These are phyloP conservation scores for Orchestes rusci DNA, from an alignment of 2,888 invertebrate genomes.

Conservation along the genomic window DNA sequence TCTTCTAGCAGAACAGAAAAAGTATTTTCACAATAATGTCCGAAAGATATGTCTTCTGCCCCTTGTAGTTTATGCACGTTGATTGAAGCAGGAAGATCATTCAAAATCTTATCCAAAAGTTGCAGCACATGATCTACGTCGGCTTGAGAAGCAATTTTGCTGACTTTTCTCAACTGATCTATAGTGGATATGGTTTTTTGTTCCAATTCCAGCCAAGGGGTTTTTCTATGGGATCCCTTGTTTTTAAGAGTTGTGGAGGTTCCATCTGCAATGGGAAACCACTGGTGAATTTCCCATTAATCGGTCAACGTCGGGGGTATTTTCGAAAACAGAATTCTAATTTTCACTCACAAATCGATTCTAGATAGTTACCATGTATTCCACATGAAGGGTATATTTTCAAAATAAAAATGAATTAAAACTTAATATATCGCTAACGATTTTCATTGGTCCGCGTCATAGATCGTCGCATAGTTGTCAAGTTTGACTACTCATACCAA, in stretches of 20 bases:
- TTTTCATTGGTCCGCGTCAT: too few relatives aligned
- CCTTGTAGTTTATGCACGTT: slow-evolving; percentile 60
- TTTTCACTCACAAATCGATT: too few relatives aligned
- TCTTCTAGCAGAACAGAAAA: slow-evolving; percentile 49
- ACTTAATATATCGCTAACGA: too few relatives aligned
- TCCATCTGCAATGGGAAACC: slow-evolving; percentile 40
- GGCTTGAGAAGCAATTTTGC: slow-evolving; percentile 37
- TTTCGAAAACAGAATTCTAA: too few relatives aligned
- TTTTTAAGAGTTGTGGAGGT: slow-evolving; percentile 6
- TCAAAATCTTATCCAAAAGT: slow-evolving; percentile 36
- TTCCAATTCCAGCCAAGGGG: slow-evolving; percentile 15
- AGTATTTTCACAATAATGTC: slow-evolving; percentile 41
- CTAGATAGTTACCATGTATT: too few relatives aligned
- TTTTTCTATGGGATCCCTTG: slow-evolving; percentile 8
- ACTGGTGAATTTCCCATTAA: slow-evolving; percentile 44
- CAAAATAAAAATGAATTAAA: too few relatives aligned
- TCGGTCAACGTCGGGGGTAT: too few relatives aligned
- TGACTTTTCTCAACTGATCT: slow-evolving; percentile 28
- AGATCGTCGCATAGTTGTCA: too few relatives aligned
- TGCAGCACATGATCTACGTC: slow-evolving; percentile 38
- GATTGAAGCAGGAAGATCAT: slow-evolving; percentile 48
- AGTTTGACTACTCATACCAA: too few relatives aligned
- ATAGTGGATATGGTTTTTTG: slow-evolving; percentile 20
- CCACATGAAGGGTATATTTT: too few relatives aligned
- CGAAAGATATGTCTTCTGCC: slow-evolving; percentile 45